Evolutionary conservation across 2,888 invertebrate genomes (phyloP), one percentile per base, ranked within the genome.

Genomic region (Drosophila dives): DNA sequence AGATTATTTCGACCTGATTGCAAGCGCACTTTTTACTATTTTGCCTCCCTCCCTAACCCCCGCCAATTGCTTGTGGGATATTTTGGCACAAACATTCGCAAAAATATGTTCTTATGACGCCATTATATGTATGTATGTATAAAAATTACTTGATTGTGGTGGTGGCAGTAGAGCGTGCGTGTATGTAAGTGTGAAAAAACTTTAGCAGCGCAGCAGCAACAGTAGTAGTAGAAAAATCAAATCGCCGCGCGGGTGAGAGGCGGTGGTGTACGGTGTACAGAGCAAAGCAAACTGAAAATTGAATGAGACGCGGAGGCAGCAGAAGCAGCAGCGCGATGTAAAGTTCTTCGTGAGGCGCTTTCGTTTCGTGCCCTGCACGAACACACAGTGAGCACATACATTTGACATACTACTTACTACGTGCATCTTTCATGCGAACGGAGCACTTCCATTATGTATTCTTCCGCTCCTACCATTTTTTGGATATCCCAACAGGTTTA

Each of bases 221-320:
- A 83, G 86, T 84, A 89, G 83, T 83, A 88, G 89, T 89, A 79
- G 77, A 86, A 89, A 83, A 87, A 89, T 89, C 87, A 79, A 82
- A 80, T 90, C 85, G 84, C 83, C 88, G 90, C 92, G 91, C 91
- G 90, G 90, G 91, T 89, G 90, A 86, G 91, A 88, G 90, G 86
- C 91, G 90, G 88, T 89, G 86, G 88, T 87, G 89, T 76, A 89
- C 83, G 88, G 79, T 83, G 86, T 83, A 89, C 82, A 77, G 86
- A 82, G 81, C 74, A 86, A 90, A 83, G 88, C 81, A 86, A 86
- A 91, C 91, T 91, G 89, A 90, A 91, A 90, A 86, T 81, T 83
- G 85, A 88, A 86, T 82, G 88, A 83, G 83, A 85, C 81, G 87
- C 87, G 89, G 85, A 82, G 89, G 87, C 86, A 86, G 87, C 86